Evolutionary conservation across 1,140 invertebrate genomes (phyloP), one percentile per base, ranked within the genome.

Genomic region (Lethrus apterus): DNA sequence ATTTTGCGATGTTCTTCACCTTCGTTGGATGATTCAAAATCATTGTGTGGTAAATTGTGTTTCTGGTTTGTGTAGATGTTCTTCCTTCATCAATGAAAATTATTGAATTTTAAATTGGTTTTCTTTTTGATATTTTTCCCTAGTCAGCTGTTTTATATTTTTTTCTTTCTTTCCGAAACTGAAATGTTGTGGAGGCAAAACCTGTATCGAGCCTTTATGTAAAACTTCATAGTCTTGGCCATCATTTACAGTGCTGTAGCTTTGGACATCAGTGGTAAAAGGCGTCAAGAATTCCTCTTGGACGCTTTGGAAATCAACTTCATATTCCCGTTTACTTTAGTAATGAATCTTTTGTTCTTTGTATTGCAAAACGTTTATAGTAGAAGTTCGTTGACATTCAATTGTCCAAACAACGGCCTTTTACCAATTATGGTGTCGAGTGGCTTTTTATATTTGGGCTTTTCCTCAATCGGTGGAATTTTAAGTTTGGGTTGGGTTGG

Each of bases 1-100:
- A 80, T 60, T 42, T 75, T 73, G 4, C 72, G 71, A 50, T 79
- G 79, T 8, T 72, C 68, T 31, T 61, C 66, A 8, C 69, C 58
- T 2, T 61, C 59, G n/a, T n/a, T n/a, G n/a, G n/a, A n/a, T n/a
- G n/a, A n/a, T 13, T 57, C 44, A 11, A 26, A 10, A 29, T 42
- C 34, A 4, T 13, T 29, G 15, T 15, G 20, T 17, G 10, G 11
- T 14, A 3, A 15, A 17, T 29, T 26, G 24, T 1, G 21, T 14
- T 42, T 42, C 21, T 9, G 3, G 24, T n/a, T 42, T 23, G 10
- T 29, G 11, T 7, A 26, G 5, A 26, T 7, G n/a, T 26, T 26
- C 5, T 29, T 42, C 21, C 10, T 15, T 10, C 8, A 11, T 19
- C 9, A 20, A 21, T 1, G 35, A 18, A 26, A 26, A 26, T 26